Conservation (phyloP, 2,797 vertebrate genomes). For the Cottoperca gobio region DNA sequence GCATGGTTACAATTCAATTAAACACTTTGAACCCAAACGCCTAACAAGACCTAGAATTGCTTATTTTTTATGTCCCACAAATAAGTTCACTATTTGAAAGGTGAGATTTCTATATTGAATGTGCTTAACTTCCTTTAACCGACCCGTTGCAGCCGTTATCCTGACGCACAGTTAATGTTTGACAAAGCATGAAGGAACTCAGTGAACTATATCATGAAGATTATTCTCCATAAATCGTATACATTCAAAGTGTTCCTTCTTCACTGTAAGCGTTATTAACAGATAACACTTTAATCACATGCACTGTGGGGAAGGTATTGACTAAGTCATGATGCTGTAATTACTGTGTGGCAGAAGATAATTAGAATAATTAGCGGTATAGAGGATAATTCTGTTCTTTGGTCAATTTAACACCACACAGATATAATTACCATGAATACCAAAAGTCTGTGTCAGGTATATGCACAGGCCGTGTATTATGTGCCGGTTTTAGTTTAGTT, state of each 20-base stretch:
- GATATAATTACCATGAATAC: neutral
- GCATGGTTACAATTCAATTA: neutral
- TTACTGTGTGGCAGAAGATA: slow-evolving; percentile 9
- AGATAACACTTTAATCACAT: slow-evolving; percentile 23
- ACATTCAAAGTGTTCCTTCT: neutral
- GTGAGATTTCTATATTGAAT: neutral
- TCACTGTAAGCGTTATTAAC: neutral
- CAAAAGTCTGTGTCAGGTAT: slow-evolving; percentile 12
- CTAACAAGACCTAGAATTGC: neutral
- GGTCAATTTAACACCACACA: neutral
- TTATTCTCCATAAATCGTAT: slow-evolving; percentile 9
- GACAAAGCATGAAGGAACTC: neutral
- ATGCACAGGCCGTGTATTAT: slow-evolving; percentile 1
- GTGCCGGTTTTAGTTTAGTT: slow-evolving; percentile 25
- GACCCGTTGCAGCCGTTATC: neutral
- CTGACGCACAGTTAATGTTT: neutral
- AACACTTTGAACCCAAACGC: neutral
- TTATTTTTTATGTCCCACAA: neutral
- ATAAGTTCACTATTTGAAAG: neutral
- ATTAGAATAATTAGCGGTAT: slow-evolving; percentile 13
- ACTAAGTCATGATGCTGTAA: slow-evolving; percentile 10
- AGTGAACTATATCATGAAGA: neutral
- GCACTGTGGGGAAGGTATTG: neutral
- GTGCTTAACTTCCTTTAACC: no score
- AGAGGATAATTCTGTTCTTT: neutral